phyloP scores from a whole-genome alignment of 2,888 invertebrate genomes.

The Oscheius sp. region DNA sequence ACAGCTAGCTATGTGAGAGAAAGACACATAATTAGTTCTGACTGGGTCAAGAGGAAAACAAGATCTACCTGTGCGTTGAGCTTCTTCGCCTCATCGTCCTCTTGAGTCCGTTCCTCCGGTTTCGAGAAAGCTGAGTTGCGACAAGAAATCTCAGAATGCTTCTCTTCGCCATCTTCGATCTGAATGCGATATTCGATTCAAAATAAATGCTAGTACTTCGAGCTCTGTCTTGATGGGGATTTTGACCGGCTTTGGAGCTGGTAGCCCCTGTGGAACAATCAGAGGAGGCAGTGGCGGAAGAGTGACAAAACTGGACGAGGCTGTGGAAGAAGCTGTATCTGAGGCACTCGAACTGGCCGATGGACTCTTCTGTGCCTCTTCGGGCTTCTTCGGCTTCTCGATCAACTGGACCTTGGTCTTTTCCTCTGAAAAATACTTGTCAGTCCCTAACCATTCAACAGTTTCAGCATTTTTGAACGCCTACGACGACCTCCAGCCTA shows the following conservation, averaged over 20 bases:
- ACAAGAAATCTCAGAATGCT: conserved; percentile 5
- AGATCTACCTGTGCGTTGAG: conserved; percentile 30
- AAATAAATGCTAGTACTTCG: conserved; percentile 39
- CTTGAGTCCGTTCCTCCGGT: conserved; percentile 26
- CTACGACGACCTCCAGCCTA: conserved; percentile 24
- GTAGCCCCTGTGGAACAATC: conserved; percentile 39
- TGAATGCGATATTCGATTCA: background rate
- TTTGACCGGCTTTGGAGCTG: conserved; percentile 52
- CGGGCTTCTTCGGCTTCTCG: conserved; percentile 42
- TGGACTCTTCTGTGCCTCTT: conserved; percentile 51
- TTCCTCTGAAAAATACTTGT: conserved; percentile 45
- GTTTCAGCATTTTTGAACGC: conserved; percentile 23
- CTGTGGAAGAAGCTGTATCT: conserved; percentile 58
- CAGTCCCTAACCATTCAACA: background rate
- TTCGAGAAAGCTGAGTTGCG: conserved; percentile 27
- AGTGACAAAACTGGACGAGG: conserved; percentile 41
- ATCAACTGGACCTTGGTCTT: conserved; percentile 53
- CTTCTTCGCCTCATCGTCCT: conserved; percentile 35
- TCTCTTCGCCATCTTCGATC: conserved; percentile 28
- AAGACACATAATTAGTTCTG: conserved; percentile 10
- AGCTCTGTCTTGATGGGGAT: conserved; percentile 41
- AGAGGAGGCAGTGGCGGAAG: conserved; percentile 30
- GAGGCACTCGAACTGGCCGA: conserved; percentile 56
- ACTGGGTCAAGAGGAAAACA: conserved; percentile 20
- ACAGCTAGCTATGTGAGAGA: background rate